Evolutionary conservation across 53 echinoderm and acorn worm species (phyloP), one percentile per base, ranked within the genome.

Genomic region (Zoroaster sp.): DNA sequence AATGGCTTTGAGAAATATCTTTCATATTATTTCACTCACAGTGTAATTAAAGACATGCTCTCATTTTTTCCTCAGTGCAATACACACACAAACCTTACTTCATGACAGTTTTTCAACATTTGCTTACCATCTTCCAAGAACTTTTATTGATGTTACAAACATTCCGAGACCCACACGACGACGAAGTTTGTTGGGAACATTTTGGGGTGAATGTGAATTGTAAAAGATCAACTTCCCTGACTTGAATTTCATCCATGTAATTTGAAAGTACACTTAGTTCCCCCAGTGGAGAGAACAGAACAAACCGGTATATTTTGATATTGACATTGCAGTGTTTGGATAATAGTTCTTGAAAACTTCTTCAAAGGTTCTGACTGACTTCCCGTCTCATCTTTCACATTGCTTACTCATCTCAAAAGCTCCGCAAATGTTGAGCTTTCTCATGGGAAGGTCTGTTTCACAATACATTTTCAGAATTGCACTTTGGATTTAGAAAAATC

Each of bases 351-450:
- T 55, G 59, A 35, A 54, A 78, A 78, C 35, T 54, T 78, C 53
- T 33, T 39, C 21, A 17, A 17, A 78, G 54, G 38, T 78, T 55
- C 59, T 38, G 35, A 52, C 59, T 78, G 78, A 38, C 31, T 37
- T 59, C 12, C 21, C 15, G 59, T 54, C 78, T 78, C 78, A 39
- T 78, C 78, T 78, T 78, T 59, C 78, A 20, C 1, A 20, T 36
- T 39, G 55, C 21, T 63, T 23, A 7, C 53, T 54, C 30, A 20
- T 53, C 20, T 54, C 53, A 18, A 35, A 40, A 15, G 55, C 63
- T 59, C 78, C 6, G 35, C 36, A 20, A 25, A 55, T 78, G 46
- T n/a, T 77, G 11, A 28, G 52, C n/a, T 46, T 77, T 21, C 17
- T 34, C 34, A 8, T 2, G 25, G 20, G 77, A 34, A 49, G 28